Evolutionary conservation across 2,888 invertebrate genomes (phyloP), one percentile per base, ranked within the genome.

Genomic region (Polymixis lichenea): DNA sequence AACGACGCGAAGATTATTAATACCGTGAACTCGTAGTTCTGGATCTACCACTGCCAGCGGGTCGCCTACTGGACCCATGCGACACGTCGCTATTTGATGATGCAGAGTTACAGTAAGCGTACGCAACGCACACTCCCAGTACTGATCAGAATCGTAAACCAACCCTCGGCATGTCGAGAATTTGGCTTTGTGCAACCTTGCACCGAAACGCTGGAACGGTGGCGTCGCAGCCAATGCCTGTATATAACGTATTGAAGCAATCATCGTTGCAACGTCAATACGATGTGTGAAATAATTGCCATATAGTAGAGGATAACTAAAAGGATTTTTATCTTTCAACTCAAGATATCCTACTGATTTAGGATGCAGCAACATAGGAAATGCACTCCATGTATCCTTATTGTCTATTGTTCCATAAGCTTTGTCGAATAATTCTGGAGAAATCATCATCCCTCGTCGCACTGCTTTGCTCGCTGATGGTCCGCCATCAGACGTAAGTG

Each of bases 261-360:
- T 95, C 11, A 98, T 92, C 0, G 97, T 97, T 28, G 97, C 95
- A 1, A 97, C 92, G 87, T 98, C 98, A 53, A 83, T 83, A 8
- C 97, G 97, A 81, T 97, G 96, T 15, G 97, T 95, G 74, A 98
- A 96, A 90, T 98, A 98, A 88, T 98, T 98, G 4, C 98, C 97
- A 83, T 97, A 97, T 77, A 98, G 97, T 61, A 97, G 91, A 0
- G 98, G 98, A 87, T 97, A 96, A 38, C 97, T 97, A 32, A 96
- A 95, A 0, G 98, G 98, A 91, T 98, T 97, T 0, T 91, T 97
- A 69, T 97, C 97, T 87, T 96, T 97, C 22, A 98, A 94, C 88
- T 97, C 97, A 25, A 98, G 92, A 75, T 95, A 94, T 1, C 98
- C 98, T n/a, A 97, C 96, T 51, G 98, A 98, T 88, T 97, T 97